Evolutionary conservation across 2,888 invertebrate genomes (phyloP).

Genomic region (Meghimatium bilineatum): DNA sequence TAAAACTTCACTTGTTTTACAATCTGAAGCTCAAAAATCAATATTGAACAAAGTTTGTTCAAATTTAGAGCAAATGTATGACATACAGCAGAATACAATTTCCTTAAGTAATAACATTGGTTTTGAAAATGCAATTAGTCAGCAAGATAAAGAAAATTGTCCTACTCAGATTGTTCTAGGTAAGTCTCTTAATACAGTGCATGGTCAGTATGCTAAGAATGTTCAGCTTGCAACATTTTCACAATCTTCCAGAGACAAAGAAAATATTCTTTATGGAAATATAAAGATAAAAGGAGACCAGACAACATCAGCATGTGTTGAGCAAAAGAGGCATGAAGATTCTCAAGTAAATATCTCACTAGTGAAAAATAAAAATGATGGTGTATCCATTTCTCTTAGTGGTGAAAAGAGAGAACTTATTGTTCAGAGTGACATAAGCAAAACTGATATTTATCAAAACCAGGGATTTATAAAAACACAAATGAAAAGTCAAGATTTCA

Average conservation of each 20-base stretch:
- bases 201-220: not conserved
- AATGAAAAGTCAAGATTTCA: not conserved
- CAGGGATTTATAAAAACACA: not conserved
- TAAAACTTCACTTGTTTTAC: not conserved
- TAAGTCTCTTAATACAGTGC: not conserved
- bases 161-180: not conserved
- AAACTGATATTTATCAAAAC: not conserved
- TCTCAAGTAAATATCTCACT: not conserved
- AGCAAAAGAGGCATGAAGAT: not conserved
- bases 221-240: not conserved
- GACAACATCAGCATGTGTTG: not conserved
- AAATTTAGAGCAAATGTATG: slow-evolving; percentile 4
- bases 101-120: not conserved
- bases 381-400: not conserved
- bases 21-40: not conserved
- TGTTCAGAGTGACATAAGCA: not conserved
- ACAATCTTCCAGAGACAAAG: not conserved
- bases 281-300: not conserved
- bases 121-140: not conserved
- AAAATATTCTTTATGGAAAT: not conserved
- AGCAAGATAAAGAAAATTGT: slow-evolving; percentile 25
- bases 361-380: not conserved
- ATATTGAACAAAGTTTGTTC: not conserved
- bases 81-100: not conserved
- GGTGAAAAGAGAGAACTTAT: not conserved